Percentiles rank a stretch among this genome's conserved stretches.
phyloP scores from a whole-genome alignment of 2,113 vertebrate genomes.

The Cinclus mexicanus region DNA sequence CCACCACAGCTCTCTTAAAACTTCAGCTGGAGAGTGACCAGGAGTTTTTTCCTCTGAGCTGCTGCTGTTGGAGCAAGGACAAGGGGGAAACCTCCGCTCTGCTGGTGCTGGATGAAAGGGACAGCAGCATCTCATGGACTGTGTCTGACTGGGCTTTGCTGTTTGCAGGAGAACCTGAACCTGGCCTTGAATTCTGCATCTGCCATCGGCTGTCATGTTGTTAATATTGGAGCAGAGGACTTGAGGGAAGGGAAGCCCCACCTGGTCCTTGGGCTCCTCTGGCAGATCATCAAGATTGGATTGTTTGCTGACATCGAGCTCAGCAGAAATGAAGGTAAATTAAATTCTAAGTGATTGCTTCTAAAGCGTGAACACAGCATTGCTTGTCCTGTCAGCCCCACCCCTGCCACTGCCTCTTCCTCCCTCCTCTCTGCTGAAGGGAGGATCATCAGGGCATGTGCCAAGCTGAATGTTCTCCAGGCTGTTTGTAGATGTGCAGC shows the following conservation, averaged over 20 bases:
- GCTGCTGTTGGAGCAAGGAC: not conserved
- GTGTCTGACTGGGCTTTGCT: not conserved
- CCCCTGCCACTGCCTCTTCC: rapidly evolving
- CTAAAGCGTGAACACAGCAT: not conserved
- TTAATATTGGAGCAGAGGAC: conserved; percentile 95
- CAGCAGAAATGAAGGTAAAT: conserved; percentile 92
- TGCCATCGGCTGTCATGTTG: conserved; percentile 96
- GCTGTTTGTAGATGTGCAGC: not conserved
- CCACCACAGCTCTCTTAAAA: not conserved
- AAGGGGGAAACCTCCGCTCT: rapidly evolving
- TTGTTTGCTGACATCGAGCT: conserved; percentile 95
- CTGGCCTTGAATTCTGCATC: conserved; percentile 96
- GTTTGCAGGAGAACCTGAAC: conserved; percentile 92
- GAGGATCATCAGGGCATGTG: not conserved
- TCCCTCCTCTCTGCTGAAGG: not conserved
- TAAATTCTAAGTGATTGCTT: not conserved
- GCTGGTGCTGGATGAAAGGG: not conserved
- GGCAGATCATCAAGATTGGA: conserved; percentile 98
- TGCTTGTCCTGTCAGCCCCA: not conserved
- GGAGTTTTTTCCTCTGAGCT: rapidly evolving
- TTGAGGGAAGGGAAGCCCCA: conserved; percentile 95
- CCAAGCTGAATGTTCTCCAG: not conserved
- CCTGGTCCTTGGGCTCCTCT: conserved; percentile 92
- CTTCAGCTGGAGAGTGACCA: rapidly evolving
- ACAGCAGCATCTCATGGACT: not conserved